Evolutionary conservation across 2,888 invertebrate species (phyloP).

Genomic region (Hirtodrosophila duncani): DNA sequence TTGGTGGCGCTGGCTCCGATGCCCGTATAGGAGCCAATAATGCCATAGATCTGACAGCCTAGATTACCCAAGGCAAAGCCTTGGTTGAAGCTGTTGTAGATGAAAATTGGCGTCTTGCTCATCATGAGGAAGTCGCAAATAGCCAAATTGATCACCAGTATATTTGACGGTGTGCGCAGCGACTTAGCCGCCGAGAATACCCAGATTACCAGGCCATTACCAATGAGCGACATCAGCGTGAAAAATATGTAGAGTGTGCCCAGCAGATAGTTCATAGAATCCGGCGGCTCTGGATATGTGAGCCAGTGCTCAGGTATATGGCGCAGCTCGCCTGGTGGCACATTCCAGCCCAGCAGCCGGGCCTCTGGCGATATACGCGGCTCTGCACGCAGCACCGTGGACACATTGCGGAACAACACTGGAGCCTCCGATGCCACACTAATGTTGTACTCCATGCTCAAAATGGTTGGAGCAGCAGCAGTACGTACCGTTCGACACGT

Average conservation of each 20-base stretch:
- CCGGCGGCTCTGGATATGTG: slow-evolving; percentile 87
- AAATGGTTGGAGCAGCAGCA: neutral
- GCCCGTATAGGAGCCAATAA: slow-evolving; percentile 88
- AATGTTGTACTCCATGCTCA: slow-evolving; percentile 52
- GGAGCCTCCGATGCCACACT: too few species aligned
- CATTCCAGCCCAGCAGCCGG: slow-evolving; percentile 85
- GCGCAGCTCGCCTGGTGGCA: slow-evolving; percentile 86
- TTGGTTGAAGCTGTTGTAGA: slow-evolving; percentile 85
- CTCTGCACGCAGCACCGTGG: slow-evolving; percentile 67
- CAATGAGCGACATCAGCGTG: slow-evolving; percentile 84
- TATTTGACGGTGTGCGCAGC: slow-evolving; percentile 84
- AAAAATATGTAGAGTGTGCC: slow-evolving; percentile 88
- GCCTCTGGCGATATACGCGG: slow-evolving; percentile 71
- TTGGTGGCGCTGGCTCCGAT: slow-evolving; percentile 90
- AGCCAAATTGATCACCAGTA: slow-evolving; percentile 90
- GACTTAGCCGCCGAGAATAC: slow-evolving; percentile 82
- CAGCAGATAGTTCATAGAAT: slow-evolving; percentile 88
- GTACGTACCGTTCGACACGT: slow-evolving; percentile 31
- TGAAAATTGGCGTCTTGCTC: slow-evolving; percentile 86
- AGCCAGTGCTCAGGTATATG: slow-evolving; percentile 91
- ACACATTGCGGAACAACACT: slow-evolving; percentile 64
- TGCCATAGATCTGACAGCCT: slow-evolving; percentile 87
- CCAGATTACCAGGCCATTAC: slow-evolving; percentile 92
- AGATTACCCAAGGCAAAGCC: slow-evolving; percentile 87
- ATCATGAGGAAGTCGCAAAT: slow-evolving; percentile 92